Base-by-base conservation (phyloP, 35 echinoderm and acorn worm species). In the Anneissia japonica region DNA sequence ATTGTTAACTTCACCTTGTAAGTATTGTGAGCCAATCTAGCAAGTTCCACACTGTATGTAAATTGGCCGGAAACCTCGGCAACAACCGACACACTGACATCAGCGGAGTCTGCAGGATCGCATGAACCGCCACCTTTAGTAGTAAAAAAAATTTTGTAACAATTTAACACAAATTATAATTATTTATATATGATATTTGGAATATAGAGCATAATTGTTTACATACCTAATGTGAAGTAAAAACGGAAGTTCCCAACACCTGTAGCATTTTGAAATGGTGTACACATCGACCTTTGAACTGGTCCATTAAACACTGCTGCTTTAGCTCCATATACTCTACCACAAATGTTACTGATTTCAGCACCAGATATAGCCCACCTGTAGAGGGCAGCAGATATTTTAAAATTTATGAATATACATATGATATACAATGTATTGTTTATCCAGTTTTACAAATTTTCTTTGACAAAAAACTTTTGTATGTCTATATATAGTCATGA, bases 181-280 rank as follows among this genome's bases (percentile, higher is more conserved):
- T 84, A n/a, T n/a, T n/a, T n/a, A n/a, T n/a, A n/a, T n/a, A n/a
- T n/a, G n/a, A n/a, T n/a, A n/a, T n/a, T n/a, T n/a, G n/a, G n/a
- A n/a, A n/a, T n/a, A n/a, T n/a, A n/a, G n/a, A n/a, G n/a, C n/a
- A n/a, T n/a, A n/a, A n/a, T n/a, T n/a, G n/a, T 29, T 51, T 17
- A 43, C 79, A 86, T 79, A 97, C 94, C 94, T 85, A 97, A 87
- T 7, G 88, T 64, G 55, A 93, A 97, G 75, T 93, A 93, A 72
- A 97, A 97, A 30, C 94, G 84, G 23, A 93, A 23, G 40, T 93
- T 97, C 46, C 94, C 94, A 73, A 84, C 80, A n/a, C 83, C 74
- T 17, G 85, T 88, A 13, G 91, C 84, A 80, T 97, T 77, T 19
- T 93, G 37, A 56, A 84, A 97, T 4, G 91, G 91, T 77, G 91